phyloP scores from a whole-genome alignment of 2,888 invertebrate genomes.

The Lydus trimaculatus region DNA sequence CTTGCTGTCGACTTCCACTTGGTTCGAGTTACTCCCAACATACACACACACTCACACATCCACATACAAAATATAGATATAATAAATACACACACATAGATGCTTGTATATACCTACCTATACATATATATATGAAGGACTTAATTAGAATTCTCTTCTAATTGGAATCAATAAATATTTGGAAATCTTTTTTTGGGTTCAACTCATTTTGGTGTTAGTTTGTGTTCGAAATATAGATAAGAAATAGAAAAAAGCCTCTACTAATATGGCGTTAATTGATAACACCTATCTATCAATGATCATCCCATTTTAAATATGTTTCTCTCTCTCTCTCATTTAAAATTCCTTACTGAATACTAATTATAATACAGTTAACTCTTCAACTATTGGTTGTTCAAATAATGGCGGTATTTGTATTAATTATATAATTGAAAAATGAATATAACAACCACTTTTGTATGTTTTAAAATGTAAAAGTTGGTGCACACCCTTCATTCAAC shows the following conservation, averaged over 20 bases:
- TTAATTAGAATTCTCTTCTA: not conserved
- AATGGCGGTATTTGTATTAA: not conserved
- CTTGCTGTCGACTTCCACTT: slow-evolving; percentile 47
- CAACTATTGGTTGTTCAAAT: not conserved
- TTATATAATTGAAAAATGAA: not conserved
- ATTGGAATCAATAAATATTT: not conserved
- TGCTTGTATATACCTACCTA: not conserved
- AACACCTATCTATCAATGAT: not conserved
- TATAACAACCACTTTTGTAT: not conserved
- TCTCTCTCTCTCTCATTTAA: not conserved
- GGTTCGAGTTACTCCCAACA: slow-evolving; percentile 42
- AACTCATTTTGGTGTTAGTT: not conserved
- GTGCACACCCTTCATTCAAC: no score
- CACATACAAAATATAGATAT: no score
- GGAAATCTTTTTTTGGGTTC: not conserved
- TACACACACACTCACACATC: slow-evolving; percentile 8
- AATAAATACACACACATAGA: not conserved
- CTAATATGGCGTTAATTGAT: not conserved
- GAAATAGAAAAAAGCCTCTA: not conserved
- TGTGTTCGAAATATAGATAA: not conserved
- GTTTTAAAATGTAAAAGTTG: not conserved
- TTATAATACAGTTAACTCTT: not conserved
- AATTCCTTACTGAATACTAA: not conserved
- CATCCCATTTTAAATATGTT: not conserved
- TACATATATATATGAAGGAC: not conserved